Conservation (phyloP, 2,797 vertebrate species). For the Numenius phaeopus region DNA sequence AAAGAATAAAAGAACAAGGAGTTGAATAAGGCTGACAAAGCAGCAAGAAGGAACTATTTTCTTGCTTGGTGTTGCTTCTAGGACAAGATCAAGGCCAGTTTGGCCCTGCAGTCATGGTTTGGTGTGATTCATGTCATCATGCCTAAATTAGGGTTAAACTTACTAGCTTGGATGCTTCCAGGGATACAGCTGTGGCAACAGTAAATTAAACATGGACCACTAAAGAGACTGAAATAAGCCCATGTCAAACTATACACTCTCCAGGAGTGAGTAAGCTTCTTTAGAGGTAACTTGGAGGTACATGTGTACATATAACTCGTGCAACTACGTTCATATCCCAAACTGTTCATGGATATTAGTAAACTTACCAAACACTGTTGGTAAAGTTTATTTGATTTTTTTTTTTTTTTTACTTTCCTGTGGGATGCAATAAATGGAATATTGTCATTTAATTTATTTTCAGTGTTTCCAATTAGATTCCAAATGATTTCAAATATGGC, state of each 20-base stretch:
- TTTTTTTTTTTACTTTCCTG: neutral
- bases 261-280: neutral
- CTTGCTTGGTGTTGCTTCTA: accelerated
- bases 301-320: accelerated
- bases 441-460: neutral
- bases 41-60: neutral
- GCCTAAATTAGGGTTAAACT: neutral
- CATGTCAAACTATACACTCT: neutral
- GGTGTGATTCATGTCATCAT: neutral
- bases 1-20: neutral
- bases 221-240: neutral
- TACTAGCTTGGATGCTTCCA: neutral
- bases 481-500: neutral
- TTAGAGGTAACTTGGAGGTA: neutral
- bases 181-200: neutral
- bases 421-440: neutral
- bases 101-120: neutral
- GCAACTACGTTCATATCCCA: neutral
- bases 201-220: neutral
- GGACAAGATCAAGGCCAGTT: neutral
- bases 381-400: neutral
- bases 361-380: neutral
- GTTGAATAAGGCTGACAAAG: neutral
- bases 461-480: neutral
- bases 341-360: neutral